Percentiles rank a stretch among this genome's conserved stretches.
Conservation (phyloP, 2,113 vertebrate genomes). For the Oncorhynchus clarkii region DNA sequence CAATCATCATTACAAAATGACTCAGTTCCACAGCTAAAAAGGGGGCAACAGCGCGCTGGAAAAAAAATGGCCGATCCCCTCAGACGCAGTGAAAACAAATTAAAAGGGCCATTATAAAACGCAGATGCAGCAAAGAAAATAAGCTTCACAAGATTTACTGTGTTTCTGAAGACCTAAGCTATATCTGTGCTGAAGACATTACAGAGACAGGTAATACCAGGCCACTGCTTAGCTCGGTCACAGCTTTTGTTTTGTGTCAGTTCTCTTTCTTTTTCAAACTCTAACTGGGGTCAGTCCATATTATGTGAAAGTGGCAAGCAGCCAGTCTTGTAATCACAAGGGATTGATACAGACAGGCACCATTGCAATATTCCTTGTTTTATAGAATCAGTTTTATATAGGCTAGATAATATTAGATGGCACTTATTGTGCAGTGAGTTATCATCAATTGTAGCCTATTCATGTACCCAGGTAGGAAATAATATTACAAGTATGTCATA, state of each 20-base stretch:
- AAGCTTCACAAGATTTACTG: conserved; percentile 77
- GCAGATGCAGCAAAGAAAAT: conserved; percentile 84
- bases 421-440: neutral
- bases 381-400: neutral
- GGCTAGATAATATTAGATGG: neutral
- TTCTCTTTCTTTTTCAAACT: neutral
- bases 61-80: conserved; percentile 79
- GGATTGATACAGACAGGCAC: neutral
- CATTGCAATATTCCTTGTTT: neutral
- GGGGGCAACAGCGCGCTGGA: conserved; percentile 61
- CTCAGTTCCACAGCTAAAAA: conserved; percentile 69
- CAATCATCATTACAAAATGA: conserved; percentile 65
- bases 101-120: conserved; percentile 82
- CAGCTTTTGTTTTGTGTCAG: neutral
- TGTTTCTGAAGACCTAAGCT: conserved; percentile 64
- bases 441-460: neutral
- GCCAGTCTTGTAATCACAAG: neutral
- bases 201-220: neutral
- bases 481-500: neutral
- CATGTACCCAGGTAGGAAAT: neutral
- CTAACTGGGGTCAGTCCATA: neutral
- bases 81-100: conserved; percentile 82
- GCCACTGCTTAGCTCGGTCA: neutral
- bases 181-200: conserved; percentile 3
- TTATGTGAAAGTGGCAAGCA: neutral